These are phyloP conservation scores for Chromoteleia sp. DNA, from an alignment of 2,888 invertebrate species.

Conservation along the genomic window DNA sequence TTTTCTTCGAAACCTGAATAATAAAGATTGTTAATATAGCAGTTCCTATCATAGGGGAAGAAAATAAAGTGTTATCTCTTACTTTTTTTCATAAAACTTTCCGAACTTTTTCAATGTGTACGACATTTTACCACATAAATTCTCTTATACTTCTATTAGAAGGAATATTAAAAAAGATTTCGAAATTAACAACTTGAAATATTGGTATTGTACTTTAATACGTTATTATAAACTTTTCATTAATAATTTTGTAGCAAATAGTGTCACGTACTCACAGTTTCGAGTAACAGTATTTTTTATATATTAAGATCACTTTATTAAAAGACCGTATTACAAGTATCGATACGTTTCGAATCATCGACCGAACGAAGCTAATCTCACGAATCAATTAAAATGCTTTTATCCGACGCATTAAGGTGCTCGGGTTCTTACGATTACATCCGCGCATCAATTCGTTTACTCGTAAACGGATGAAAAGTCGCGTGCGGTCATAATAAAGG, in stretches of 20 bases:
- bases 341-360: no score
- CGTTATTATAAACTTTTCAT: constrained; percentile 21
- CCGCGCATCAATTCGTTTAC: not conserved
- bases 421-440: not conserved
- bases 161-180: constrained; percentile 49
- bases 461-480: constrained; percentile 37
- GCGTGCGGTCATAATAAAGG: constrained; percentile 44
- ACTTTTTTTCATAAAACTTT: constrained; percentile 62
- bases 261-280: not conserved
- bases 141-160: constrained; percentile 49
- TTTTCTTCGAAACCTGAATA: constrained; percentile 14
- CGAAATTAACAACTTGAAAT: constrained; percentile 46
- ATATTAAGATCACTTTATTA: not conserved
- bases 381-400: no score
- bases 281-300: no score
- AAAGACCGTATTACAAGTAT: not conserved
- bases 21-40: constrained; percentile 54
- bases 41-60: constrained; percentile 39
- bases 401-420: no score
- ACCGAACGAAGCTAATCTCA: no score
- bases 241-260: not conserved
- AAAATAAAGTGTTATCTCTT: constrained; percentile 57
- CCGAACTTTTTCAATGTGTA: constrained; percentile 58
- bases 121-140: constrained; percentile 62
- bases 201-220: constrained; percentile 22